These are phyloP conservation scores for Siniperca scherzeri DNA, from an alignment of 2,797 vertebrate genomes.

Conservation along the genomic window DNA sequence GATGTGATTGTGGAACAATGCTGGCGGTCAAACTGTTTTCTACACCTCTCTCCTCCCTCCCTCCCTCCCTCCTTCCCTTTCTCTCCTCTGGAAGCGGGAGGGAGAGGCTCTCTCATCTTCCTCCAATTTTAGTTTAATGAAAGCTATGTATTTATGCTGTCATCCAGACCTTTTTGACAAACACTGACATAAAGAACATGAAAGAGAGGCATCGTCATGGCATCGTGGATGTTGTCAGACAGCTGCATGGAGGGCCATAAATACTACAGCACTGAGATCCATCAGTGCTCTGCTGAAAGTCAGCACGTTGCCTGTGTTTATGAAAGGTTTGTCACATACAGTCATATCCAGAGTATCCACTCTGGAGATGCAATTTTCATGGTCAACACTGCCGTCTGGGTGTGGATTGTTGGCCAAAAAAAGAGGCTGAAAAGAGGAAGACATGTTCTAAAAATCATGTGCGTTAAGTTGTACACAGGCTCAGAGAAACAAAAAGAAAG, in stretches of 20 bases:
- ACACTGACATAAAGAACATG: neutral
- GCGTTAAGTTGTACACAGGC: neutral
- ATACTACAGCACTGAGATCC: neutral
- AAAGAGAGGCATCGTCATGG: neutral
- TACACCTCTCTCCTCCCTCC: slow-evolving; percentile 50
- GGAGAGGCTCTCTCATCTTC: neutral
- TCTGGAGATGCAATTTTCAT: no score
- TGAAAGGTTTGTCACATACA: neutral
- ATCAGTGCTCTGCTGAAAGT: neutral
- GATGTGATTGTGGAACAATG: slow-evolving; percentile 67
- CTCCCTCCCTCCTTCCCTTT: slow-evolving; percentile 59
- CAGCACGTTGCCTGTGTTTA: neutral
- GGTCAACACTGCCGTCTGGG: no score
- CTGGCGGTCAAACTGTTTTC: slow-evolving; percentile 59
- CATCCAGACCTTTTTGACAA: neutral
- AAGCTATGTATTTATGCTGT: neutral
- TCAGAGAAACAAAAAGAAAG: slow-evolving; percentile 3
- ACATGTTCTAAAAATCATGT: neutral
- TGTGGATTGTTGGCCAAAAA: neutral
- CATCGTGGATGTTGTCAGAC: neutral
- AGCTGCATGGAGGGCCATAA: neutral
- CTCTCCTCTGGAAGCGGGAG: slow-evolving; percentile 23
- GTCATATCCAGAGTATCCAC: neutral
- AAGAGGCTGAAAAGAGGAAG: neutral
- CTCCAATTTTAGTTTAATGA: neutral